Base-by-base conservation (phyloP, 2,888 invertebrate species). In the Allolobophora icterica region DNA sequence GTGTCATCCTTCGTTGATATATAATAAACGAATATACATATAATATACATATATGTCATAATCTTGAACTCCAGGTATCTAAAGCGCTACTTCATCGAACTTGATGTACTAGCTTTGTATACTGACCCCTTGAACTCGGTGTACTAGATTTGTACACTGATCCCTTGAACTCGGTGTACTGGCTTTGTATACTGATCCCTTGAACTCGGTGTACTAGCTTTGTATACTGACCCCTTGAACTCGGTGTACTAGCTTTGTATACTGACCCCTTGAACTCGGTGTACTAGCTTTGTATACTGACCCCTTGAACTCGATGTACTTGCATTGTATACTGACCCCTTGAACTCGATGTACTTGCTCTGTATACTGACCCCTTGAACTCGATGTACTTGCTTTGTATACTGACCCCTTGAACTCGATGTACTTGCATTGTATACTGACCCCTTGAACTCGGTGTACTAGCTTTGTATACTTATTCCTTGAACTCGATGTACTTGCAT, bases 201-300 rank as follows among this genome's bases (percentile, higher is more conserved):
- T 95, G 93, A 95, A 95, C 93, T 95, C 95, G 89, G 95, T 95
- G 93, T 95, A 95, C 92, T 95, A n/a, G n/a, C n/a, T n/a, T n/a
- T n/a, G n/a, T n/a, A n/a, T n/a, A n/a, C n/a, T n/a, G n/a, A n/a
- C n/a, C n/a, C n/a, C n/a, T n/a, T n/a, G n/a, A n/a, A n/a, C n/a
- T 84, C 19, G 34, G 4, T 84, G 84, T 84, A 19, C 38, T 34
- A 35, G 21, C 34, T 87, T 30, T 35, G 5, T 8, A 87, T 90
- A 58, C 95, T 92, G 92, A 95, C 95, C 95, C 95, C 93, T 95
- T 95, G 93, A 95, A 95, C 93, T 95, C 95, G 89, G 95, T 95
- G 93, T 95, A 95, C 92, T 95, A n/a, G n/a, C n/a, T n/a, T n/a
- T n/a, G n/a, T n/a, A n/a, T n/a, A n/a, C n/a, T n/a, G n/a, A n/a